Evolutionary conservation across 35 echinoderm and acorn worm species (phyloP), one percentile per base, ranked within the genome.

Genomic region (Ptychodera flava): DNA sequence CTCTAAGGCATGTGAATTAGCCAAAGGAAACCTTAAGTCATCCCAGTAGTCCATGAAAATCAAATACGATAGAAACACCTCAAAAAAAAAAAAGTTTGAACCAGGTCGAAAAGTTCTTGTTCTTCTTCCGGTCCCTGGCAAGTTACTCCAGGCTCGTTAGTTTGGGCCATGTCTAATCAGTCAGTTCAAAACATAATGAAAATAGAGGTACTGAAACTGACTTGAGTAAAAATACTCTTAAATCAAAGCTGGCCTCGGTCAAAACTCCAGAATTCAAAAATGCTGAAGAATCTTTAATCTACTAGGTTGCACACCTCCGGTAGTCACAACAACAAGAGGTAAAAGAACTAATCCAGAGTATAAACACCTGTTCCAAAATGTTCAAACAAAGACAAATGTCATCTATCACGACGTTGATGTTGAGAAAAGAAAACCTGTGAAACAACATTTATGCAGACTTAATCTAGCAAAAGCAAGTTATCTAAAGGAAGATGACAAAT

Each of bases 141-240:
- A n/a, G n/a, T n/a, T n/a, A n/a, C n/a, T n/a, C n/a, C 35, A 82
- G 16, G 84, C 92, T 36, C 34, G 34, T 35, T 93, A 82, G 77
- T 82, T 29, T 79, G 88, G 92, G 16, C 92, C 91, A 16, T 92
- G 85, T 84, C 33, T 45, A 1, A 77, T 92, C 16, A 34, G 78
- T 15, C 78, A 80, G 27, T 32, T 1, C 1, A 81, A 15, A 34
- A 81, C n/a, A 0, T 31, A 10, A 81, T n/a, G n/a, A n/a, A n/a
- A n/a, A n/a, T n/a, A n/a, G n/a, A n/a, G n/a, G n/a, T n/a, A n/a
- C n/a, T n/a, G n/a, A n/a, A n/a, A n/a, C n/a, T n/a, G n/a, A n/a
- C n/a, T n/a, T n/a, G n/a, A n/a, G n/a, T n/a, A n/a, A n/a, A n/a
- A n/a, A n/a, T n/a, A n/a, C n/a, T n/a, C n/a, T n/a, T n/a, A n/a